phyloP scores from a whole-genome alignment of 2,113 vertebrate genomes.

The Cynopterus brachyotis region DNA sequence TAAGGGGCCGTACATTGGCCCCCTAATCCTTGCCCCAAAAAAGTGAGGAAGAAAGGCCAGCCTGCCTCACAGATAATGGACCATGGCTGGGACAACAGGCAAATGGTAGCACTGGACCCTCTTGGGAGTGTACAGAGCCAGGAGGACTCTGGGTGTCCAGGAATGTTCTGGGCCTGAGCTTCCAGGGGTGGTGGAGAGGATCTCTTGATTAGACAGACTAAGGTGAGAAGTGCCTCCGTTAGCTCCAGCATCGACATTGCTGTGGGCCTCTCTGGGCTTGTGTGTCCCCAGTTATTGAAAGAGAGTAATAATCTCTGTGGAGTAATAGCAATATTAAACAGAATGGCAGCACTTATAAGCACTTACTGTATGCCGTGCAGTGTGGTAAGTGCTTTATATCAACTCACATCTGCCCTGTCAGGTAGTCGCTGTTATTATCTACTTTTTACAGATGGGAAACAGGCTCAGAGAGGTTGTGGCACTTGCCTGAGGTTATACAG shows the following conservation, averaged over 20 bases:
- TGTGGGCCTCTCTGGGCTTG: neutral
- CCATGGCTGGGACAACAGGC: neutral
- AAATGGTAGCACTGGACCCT: neutral
- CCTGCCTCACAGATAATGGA: neutral
- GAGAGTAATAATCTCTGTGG: neutral
- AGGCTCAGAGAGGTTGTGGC: neutral
- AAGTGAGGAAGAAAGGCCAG: neutral
- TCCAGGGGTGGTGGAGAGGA: neutral
- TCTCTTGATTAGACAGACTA: neutral
- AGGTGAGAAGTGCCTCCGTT: neutral
- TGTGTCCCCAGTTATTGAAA: constrained; percentile 14
- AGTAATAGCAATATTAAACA: neutral
- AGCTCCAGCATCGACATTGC: neutral
- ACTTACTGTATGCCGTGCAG: neutral
- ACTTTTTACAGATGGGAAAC: neutral
- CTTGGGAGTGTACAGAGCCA: neutral
- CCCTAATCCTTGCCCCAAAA: neutral
- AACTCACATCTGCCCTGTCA: neutral
- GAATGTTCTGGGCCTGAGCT: neutral
- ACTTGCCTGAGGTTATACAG: neutral
- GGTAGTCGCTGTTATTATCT: neutral
- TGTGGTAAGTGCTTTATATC: neutral
- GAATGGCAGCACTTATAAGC: neutral
- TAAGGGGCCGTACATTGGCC: neutral
- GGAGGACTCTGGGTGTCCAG: neutral